Base-by-base conservation (phyloP, 2,797 vertebrate genomes). In the Eulemur albifrons region DNA sequence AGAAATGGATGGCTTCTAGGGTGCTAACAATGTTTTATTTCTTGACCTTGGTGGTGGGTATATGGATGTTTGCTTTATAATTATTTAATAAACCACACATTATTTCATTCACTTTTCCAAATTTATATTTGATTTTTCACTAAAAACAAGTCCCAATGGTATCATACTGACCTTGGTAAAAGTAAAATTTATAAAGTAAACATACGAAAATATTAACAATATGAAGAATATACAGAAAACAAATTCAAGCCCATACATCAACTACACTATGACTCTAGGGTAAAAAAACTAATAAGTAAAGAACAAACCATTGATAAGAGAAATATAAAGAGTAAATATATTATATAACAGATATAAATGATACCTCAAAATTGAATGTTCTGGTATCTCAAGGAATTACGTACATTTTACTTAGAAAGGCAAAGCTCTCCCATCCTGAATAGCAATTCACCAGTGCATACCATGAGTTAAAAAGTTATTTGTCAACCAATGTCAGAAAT, bases 401-500 rank as follows among this genome's bases (percentile, higher is more conserved):
- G 45, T 15, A 88, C 32, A 82, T 57, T 90, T 72, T 93, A 82
- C 18, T 59, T 57, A 92, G 9, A 93, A 15, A 94, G 84, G 61
- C 45, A 45, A 73, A 88, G 38, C 38, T 84, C 50, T 81, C 40
- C 30, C 52, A 92, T 61, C 38, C 27, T 72, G 86, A 93, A 87
- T 0, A 92, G 63, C 59, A 72, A 59, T 32, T 82, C 50, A 63
- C 50, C 20, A 92, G 86, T 63, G 35, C 18, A 94, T 3, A 70
- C 40, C 15, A 80, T 21, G 1, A 84, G 12, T 69, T 75, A 80
- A 70, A 79, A 59, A 73, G 14, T 77, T 73, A 57, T 65, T 18
- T 89, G 73, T 63, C 54, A 94, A 65, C 35, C 72, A 90, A 63
- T 75, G 25, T 50, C 3, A 82, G 17, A 97, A 88, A 93, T 54